These are phyloP conservation scores for Lypha dubia DNA, from an alignment of 2,888 invertebrate species.

Conservation along the genomic window DNA sequence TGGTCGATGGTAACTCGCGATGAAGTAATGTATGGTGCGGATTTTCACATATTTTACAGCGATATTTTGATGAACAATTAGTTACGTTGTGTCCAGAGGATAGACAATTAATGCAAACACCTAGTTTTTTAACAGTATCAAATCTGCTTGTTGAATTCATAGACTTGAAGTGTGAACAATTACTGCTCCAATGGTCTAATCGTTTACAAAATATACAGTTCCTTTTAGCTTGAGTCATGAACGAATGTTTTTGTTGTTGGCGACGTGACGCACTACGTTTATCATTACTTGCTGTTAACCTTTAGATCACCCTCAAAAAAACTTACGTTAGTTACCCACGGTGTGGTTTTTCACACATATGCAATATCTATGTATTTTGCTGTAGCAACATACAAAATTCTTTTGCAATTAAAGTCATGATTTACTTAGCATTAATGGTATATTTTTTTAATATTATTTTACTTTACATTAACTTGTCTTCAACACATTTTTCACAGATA, in stretches of 20 bases:
- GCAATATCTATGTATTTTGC: no score
- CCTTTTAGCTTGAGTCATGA: constrained; percentile 11
- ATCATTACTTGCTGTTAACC: neutral
- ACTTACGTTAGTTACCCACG: no score
- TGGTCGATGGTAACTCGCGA: constrained; percentile 11
- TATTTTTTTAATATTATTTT: no score
- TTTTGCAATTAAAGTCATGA: no score
- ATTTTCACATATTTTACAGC: constrained; percentile 21
- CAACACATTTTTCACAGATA: no score
- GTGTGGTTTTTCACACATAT: neutral
- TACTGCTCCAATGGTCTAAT: constrained; percentile 34
- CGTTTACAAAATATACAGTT: constrained; percentile 35
- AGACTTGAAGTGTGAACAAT: constrained; percentile 15
- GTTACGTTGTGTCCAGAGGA: neutral
- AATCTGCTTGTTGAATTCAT: constrained; percentile 6
- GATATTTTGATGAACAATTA: constrained; percentile 34
- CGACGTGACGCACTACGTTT: constrained; percentile 26
- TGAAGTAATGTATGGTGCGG: constrained; percentile 27
- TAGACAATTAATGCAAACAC: constrained; percentile 30
- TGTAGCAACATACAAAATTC: no score
- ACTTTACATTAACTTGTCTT: no score
- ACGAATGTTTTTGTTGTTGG: constrained; percentile 23
- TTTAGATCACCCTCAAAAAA: no score
- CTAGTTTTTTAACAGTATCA: constrained; percentile 31
- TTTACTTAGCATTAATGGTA: no score